phyloP scores from a whole-genome alignment of 2,113 vertebrate species.

The Sorex araneus region DNA sequence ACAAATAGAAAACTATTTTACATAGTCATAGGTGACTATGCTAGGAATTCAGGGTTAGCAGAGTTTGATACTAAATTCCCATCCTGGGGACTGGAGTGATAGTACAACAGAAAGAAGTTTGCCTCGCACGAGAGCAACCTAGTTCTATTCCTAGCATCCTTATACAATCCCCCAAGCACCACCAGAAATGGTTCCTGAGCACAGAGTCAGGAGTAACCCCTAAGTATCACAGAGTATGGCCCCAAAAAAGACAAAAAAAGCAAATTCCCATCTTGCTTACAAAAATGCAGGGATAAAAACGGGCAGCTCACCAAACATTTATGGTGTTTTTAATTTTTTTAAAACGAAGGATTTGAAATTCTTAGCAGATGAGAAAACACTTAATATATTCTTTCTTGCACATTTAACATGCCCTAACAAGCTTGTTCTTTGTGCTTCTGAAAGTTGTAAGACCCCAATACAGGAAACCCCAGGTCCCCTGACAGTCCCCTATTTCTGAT shows the following conservation, averaged over 20 bases:
- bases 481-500: not conserved
- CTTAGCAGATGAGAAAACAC: conserved; percentile 31
- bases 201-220: too few relatives aligned
- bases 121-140: too few relatives aligned
- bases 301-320: not conserved
- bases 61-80: too few relatives aligned
- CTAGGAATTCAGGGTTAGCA: not conserved
- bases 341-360: not conserved
- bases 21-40: not conserved
- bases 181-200: too few relatives aligned
- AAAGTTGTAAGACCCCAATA: conserved; percentile 31
- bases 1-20: not conserved
- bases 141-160: too few relatives aligned
- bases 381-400: not conserved
- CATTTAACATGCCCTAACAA: conserved; percentile 23
- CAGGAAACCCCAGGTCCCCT: conserved; percentile 6
- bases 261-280: not conserved
- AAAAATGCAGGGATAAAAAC: not conserved
- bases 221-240: not conserved
- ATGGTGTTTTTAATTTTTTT: not conserved
- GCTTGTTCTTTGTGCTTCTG: conserved; percentile 21
- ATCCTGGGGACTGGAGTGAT: too few relatives aligned
- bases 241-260: not conserved
- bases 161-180: too few relatives aligned
- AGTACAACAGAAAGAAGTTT: too few relatives aligned